These are phyloP conservation scores for Danaus chrysippus DNA, from an alignment of 2,888 invertebrate genomes.

Conservation along the genomic window DNA sequence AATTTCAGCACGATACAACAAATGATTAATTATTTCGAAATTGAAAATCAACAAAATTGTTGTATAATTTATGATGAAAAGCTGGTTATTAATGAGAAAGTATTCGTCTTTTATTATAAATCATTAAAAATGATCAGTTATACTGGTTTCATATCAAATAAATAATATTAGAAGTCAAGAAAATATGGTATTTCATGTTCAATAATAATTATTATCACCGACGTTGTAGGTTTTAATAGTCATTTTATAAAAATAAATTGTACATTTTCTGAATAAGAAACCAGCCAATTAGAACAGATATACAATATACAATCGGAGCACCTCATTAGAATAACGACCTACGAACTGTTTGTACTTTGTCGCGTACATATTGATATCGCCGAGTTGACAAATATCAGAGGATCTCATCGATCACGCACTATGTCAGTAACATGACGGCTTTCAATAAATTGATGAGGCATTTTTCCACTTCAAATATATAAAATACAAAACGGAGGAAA, in stretches of 20 bases:
- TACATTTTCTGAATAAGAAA: not conserved
- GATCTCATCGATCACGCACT: constrained; percentile 56
- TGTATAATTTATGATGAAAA: not conserved
- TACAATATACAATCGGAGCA: not conserved
- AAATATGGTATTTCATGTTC: too few relatives aligned
- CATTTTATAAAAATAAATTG: not conserved
- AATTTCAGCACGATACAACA: not conserved
- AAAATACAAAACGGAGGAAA: constrained; percentile 26
- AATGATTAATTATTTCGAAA: not conserved
- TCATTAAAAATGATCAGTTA: not conserved
- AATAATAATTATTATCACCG: too few relatives aligned
- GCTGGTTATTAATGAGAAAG: not conserved
- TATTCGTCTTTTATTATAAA: not conserved
- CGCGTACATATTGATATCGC: constrained; percentile 6
- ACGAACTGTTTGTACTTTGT: not conserved
- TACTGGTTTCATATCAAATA: too few relatives aligned
- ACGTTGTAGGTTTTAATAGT: too few relatives aligned
- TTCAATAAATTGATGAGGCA: constrained; percentile 59
- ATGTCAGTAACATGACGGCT: constrained; percentile 43
- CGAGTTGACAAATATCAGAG: constrained; percentile 53
- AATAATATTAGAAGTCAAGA: too few relatives aligned
- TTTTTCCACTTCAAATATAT: constrained; percentile 39
- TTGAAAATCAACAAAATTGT: not conserved
- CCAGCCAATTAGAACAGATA: not conserved
- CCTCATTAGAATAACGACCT: constrained; percentile 5